Evolutionary conservation across 2,113 vertebrate species (phyloP).

Genomic region (Mastomys coucha): DNA sequence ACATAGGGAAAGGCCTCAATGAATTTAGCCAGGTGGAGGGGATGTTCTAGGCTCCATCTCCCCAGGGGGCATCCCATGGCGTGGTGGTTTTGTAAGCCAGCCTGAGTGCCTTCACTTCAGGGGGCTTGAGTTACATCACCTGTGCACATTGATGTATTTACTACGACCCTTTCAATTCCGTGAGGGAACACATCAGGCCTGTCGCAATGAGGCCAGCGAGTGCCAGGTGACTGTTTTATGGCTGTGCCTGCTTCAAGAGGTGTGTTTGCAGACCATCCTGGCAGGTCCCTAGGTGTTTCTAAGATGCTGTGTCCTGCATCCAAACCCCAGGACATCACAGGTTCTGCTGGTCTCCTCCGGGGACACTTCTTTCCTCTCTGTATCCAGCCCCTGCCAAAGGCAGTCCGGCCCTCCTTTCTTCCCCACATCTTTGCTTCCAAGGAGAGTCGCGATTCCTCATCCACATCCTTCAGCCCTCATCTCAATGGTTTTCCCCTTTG

Average conservation of each 20-base stretch:
- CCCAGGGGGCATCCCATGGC: rapidly evolving
- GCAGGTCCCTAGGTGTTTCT: conserved; percentile 39
- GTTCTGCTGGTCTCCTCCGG: not conserved
- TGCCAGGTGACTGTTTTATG: conserved; percentile 79
- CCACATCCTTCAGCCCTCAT: not conserved
- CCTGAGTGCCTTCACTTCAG: rapidly evolving
- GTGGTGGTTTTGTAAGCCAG: not conserved
- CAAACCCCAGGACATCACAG: not conserved
- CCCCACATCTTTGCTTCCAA: not conserved
- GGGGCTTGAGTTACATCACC: conserved; percentile 70
- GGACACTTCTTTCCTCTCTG: not conserved
- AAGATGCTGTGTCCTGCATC: not conserved
- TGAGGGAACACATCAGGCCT: conserved; percentile 68
- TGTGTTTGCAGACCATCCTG: conserved; percentile 23
- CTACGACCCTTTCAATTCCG: conserved; percentile 62
- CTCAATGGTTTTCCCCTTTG: not conserved
- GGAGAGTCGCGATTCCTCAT: not conserved
- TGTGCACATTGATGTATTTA: conserved; percentile 54
- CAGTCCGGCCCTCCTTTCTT: not conserved
- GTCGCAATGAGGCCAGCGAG: conserved; percentile 37
- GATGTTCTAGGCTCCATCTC: rapidly evolving
- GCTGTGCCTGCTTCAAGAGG: not conserved
- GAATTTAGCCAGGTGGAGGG: not conserved
- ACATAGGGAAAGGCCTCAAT: not conserved
- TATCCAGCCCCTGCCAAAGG: rapidly evolving